Evolutionary conservation across 1,140 invertebrate species (phyloP).

Genomic region (Magallana angulata): DNA sequence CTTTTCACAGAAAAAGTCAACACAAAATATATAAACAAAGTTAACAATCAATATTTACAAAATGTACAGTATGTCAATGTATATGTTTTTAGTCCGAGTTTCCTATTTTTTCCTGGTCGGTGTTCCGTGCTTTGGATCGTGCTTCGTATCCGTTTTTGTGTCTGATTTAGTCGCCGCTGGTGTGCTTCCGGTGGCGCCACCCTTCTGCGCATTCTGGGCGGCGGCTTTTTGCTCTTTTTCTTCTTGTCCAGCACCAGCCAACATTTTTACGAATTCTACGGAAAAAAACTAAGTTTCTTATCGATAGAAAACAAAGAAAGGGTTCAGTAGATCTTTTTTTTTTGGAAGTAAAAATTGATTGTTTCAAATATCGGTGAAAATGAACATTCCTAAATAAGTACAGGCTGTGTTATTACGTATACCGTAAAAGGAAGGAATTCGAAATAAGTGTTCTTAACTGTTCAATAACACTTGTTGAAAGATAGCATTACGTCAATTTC

Average conservation of each 20-base stretch:
- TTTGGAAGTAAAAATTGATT: no score
- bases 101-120: slow-evolving; percentile 1
- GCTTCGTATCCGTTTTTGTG: not conserved
- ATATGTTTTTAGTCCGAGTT: not conserved
- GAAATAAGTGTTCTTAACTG: no score
- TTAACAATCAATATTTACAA: not conserved
- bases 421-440: no score
- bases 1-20: no score
- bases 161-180: not conserved
- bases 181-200: slow-evolving; percentile 12
- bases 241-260: slow-evolving; percentile 34
- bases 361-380: no score
- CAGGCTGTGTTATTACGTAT: no score
- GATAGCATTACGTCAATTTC: no score
- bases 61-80: not conserved
- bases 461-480: no score
- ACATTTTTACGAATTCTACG: slow-evolving; percentile 22
- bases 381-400: no score
- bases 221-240: slow-evolving; percentile 4
- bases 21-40: not conserved
- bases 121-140: not conserved
- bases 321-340: no score
- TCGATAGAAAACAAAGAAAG: no score
- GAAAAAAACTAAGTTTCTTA: no score
- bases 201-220: slow-evolving; percentile 7